Conservation (phyloP, 2,113 vertebrate species). For the Siniperca chuatsi region DNA sequence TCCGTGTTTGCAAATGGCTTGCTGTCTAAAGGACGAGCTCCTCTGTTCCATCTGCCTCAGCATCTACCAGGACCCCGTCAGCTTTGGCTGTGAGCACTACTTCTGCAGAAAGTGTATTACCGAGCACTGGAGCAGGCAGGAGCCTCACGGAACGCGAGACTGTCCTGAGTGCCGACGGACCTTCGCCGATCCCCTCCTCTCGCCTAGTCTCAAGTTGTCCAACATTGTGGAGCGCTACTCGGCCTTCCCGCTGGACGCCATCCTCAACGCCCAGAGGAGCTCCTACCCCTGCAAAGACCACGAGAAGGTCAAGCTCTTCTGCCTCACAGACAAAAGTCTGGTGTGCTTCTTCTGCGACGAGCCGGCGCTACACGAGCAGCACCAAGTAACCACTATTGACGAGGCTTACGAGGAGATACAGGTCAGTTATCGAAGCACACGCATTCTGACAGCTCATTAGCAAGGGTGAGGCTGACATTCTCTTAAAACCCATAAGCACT, state of each 20-base stretch:
- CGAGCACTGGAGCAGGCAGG: constrained; percentile 96
- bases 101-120: constrained; percentile 98
- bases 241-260: constrained; percentile 95
- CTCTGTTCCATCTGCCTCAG: constrained; percentile 99
- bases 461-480: constrained; percentile 48
- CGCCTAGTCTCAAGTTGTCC: constrained; percentile 96
- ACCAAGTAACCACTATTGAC: constrained; percentile 96
- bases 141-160: constrained; percentile 90
- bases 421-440: constrained; percentile 78
- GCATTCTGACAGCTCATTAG: constrained; percentile 53
- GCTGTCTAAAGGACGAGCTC: constrained; percentile 98
- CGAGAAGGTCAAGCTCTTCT: constrained; percentile 98
- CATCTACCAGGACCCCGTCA: constrained; percentile 98
- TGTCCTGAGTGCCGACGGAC: constrained; percentile 96
- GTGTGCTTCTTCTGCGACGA: constrained; percentile 99
- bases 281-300: constrained; percentile 97
- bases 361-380: constrained; percentile 94
- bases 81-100: constrained; percentile 97
- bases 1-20: constrained; percentile 88
- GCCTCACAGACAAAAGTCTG: constrained; percentile 94
- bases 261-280: constrained; percentile 93
- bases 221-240: constrained; percentile 98
- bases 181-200: constrained; percentile 92
- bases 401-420: constrained; percentile 98
- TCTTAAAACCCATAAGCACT: constrained; percentile 41